Evolutionary conservation across 2,797 vertebrate genomes (phyloP).

Genomic region (Centropyge bicolor): DNA sequence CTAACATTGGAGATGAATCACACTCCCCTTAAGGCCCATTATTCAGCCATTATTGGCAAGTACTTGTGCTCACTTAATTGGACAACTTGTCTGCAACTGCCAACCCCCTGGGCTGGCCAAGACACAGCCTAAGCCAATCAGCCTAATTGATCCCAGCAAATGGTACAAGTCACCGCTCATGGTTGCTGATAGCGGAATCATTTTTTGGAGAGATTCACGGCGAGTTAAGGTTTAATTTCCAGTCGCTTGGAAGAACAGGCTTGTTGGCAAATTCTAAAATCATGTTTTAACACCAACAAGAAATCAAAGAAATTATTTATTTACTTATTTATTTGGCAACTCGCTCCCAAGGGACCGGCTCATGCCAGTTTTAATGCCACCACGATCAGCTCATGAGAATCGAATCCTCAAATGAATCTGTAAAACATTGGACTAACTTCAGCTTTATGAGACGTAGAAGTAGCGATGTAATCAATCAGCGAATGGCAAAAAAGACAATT

Average conservation of each 20-base stretch:
- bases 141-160: slow-evolving; percentile 80
- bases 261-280: slow-evolving; percentile 29
- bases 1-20: slow-evolving; percentile 78
- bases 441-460: slow-evolving; percentile 4
- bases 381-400: slow-evolving; percentile 31
- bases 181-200: slow-evolving; percentile 49
- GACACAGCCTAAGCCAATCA: slow-evolving; percentile 80
- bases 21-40: slow-evolving; percentile 78
- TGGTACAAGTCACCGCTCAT: slow-evolving; percentile 68
- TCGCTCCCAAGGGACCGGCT: neutral
- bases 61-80: slow-evolving; percentile 83
- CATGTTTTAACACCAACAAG: slow-evolving; percentile 33
- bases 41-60: slow-evolving; percentile 85
- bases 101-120: slow-evolving; percentile 76
- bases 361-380: slow-evolving; percentile 1
- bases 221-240: slow-evolving; percentile 31
- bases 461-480: slow-evolving; percentile 9
- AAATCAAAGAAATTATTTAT: slow-evolving; percentile 44
- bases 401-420: slow-evolving; percentile 30
- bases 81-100: slow-evolving; percentile 83
- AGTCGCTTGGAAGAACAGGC: neutral
- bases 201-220: slow-evolving; percentile 37
- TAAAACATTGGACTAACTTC: slow-evolving; percentile 30
- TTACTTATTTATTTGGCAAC: slow-evolving; percentile 43
- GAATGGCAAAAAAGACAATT: slow-evolving; percentile 21